Evolutionary conservation across 92 coral and sea anemone species (phyloP).

Genomic region (Meandrina meandrites): DNA sequence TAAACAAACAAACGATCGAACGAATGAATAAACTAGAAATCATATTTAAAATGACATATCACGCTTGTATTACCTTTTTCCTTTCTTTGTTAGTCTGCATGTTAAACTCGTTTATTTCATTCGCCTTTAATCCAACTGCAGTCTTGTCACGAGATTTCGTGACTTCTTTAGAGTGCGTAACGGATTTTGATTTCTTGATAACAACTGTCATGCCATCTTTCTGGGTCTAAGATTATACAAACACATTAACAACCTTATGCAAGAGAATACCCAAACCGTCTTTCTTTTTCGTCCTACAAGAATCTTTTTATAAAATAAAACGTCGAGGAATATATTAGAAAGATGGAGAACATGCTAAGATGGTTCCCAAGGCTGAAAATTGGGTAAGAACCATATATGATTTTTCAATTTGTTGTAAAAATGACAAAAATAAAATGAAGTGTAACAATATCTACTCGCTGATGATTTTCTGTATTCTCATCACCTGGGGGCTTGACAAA

Average conservation of each 20-base stretch:
- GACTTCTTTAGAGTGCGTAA: constrained; percentile 22
- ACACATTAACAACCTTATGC: background rate
- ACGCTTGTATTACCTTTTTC: constrained; percentile 70
- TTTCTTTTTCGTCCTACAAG: background rate
- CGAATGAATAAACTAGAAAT: too few species aligned
- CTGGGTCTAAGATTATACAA: background rate
- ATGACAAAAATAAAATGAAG: too few species aligned
- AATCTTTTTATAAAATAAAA: background rate
- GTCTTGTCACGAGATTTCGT: constrained; percentile 20
- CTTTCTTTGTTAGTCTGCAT: constrained; percentile 75
- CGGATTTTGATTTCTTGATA: constrained; percentile 35
- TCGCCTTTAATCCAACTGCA: constrained; percentile 34
- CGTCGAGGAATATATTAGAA: too few species aligned
- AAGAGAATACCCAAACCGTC: background rate
- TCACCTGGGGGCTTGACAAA: background rate
- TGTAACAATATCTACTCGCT: background rate
- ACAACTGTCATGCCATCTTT: constrained; percentile 58
- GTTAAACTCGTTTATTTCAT: constrained; percentile 75
- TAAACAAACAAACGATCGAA: too few species aligned
- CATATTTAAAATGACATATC: too few species aligned
- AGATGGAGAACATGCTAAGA: background rate
- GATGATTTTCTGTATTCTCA: background rate
- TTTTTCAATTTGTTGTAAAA: background rate
- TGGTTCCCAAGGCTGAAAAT: background rate
- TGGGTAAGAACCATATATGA: background rate